Evolutionary conservation across 2,113 vertebrate species (phyloP), one percentile per base, ranked within the genome.

Genomic region (Herpailurus yagouaroundi): DNA sequence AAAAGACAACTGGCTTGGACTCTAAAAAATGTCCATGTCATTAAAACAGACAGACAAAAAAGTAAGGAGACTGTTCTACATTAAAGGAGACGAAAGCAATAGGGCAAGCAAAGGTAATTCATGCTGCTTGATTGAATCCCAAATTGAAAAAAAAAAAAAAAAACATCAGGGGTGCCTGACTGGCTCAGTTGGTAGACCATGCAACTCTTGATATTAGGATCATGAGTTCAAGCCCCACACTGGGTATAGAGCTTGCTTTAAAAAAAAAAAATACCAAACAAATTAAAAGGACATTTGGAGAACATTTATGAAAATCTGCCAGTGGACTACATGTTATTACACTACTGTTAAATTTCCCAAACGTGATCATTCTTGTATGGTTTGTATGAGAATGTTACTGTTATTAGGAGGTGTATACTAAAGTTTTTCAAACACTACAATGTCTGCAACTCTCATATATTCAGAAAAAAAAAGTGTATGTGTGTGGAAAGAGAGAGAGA

Each of bases 221-320:
- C 69, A 48, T 77, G 74, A 31, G 29, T 48, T 77, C 74, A 77
- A 77, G 74, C 41, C 41, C 74, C 41, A 77, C 8, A 7, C 9
- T 77, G 41, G 27, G 41, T 48, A 7, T 27, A 77, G 27, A 31
- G 74, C 27, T 76, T 31, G 48, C 27, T 89, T 94, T 29, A n/a
- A 76, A 63, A 38, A 48, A 48, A 55, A 38, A n/a, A 19, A 63
- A 41, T 14, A 77, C 41, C 48, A 57, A 52, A 69, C 29, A 81
- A 9, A 41, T 74, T 60, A 64, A 88, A 94, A 91, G 84, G 52
- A 73, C 38, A 88, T 33, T 74, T 60, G 41, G 25, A 21, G 41
- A 89, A 45, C 31, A 25, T 91, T 79, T 94, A 82, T 36, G 63
- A 91, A 95, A 83, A 93, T 93, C 50, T 95, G 69, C 64, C 38